Conservation (phyloP, 2,797 vertebrate genomes). For the Dendrocincla tyrannina region DNA sequence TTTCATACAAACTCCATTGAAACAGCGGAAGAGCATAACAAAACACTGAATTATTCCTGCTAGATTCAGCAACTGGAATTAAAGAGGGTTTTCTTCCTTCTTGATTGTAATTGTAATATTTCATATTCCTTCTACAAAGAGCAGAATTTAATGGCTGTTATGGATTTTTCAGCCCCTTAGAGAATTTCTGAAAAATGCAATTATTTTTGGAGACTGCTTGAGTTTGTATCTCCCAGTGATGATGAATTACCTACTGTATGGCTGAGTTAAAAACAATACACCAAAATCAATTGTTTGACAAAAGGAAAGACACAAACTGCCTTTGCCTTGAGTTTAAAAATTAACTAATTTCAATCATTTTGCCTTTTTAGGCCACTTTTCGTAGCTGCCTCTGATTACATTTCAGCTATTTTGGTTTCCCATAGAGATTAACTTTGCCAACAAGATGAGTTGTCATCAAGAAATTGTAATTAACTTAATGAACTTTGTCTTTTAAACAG, state of each 20-base stretch:
- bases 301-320: conserved; percentile 16
- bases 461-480: conserved; percentile 71
- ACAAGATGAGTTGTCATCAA: conserved; percentile 44
- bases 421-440: conserved; percentile 32
- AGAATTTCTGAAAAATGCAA: conserved; percentile 72
- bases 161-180: conserved; percentile 63
- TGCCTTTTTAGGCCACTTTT: neutral
- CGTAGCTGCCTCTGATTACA: conserved; percentile 27
- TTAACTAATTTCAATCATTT: neutral
- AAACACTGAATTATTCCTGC: neutral
- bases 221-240: conserved; percentile 57
- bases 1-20: neutral
- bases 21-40: neutral
- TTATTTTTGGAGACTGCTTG: conserved; percentile 67
- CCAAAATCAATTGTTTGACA: conserved; percentile 72
- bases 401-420: conserved; percentile 43
- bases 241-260: conserved; percentile 59
- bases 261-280: conserved; percentile 59
- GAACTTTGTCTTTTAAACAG: conserved; percentile 62
- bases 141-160: conserved; percentile 63
- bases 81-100: neutral
- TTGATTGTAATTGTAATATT: conserved; percentile 18
- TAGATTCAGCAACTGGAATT: neutral
- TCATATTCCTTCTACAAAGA: conserved; percentile 50
- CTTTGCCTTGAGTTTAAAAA: neutral